Evolutionary conservation across 2,797 vertebrate genomes (phyloP).

Genomic region (Hippoglossus hippoglossus): DNA sequence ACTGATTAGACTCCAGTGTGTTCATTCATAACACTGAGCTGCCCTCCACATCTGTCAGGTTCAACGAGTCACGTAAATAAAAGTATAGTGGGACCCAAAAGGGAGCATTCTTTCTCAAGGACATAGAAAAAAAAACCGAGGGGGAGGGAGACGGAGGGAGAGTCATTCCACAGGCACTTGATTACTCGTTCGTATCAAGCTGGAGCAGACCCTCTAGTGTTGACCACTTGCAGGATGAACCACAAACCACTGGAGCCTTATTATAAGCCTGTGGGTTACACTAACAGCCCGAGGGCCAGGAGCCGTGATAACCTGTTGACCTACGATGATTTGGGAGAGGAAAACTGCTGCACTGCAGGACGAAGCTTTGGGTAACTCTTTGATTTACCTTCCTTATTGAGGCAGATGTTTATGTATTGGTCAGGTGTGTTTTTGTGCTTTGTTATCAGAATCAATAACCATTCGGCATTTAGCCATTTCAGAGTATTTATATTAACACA

Average conservation of each 20-base stretch:
- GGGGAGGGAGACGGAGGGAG: conserved; percentile 27
- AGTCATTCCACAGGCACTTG: conserved; percentile 46
- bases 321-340: conserved; percentile 78
- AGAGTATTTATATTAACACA: background rate
- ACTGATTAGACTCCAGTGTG: background rate
- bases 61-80: conserved; percentile 63
- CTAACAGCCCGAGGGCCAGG: conserved; percentile 65
- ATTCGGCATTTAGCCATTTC: background rate
- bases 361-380: conserved; percentile 76
- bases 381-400: background rate
- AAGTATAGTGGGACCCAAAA: conserved; percentile 70
- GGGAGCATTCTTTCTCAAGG: conserved; percentile 79
- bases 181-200: conserved; percentile 41
- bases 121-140: conserved; percentile 28
- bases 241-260: conserved; percentile 61
- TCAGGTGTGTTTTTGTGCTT: conserved; percentile 13
- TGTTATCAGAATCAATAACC: no score
- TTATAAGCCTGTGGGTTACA: conserved; percentile 46
- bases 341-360: conserved; percentile 72
- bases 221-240: conserved; percentile 75
- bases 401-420: conserved; percentile 3
- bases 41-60: conserved; percentile 58
- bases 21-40: conserved; percentile 13
- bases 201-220: conserved; percentile 28
- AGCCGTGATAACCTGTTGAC: conserved; percentile 81